Base-by-base conservation (phyloP, 37 sponge, comb jelly and placozoan species). In the Dysidea cf. avara region DNA sequence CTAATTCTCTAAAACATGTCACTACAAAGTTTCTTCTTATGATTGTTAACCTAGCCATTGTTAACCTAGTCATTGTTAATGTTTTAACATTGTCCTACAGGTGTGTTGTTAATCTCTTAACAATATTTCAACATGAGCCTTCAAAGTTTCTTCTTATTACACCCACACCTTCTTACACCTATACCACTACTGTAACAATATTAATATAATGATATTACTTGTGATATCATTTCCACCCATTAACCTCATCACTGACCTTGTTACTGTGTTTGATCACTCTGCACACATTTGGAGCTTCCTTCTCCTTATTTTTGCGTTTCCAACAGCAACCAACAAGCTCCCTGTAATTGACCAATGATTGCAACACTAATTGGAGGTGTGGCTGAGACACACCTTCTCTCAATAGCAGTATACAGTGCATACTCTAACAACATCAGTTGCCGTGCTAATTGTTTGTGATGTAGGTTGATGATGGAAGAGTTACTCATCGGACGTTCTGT, bases 381-480 rank as follows among this genome's bases (percentile, higher is more conserved):
- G 30, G 12, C 7, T 39, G 7, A 9, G 6, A 31, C 65, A 46
- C 24, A 86, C 86, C 63, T 66, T 70, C 90, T 74, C 53, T 76
- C 58, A 2, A 89, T 64, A 30, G 72, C 77, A 21, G 57, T 60
- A 69, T 83, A 89, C 62, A 79, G 56, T 0, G 86, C 75, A 75
- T 80, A 89, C 75, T 84, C 81, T 55, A 89, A 66, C n/a, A 89
- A 59, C n/a, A 86, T 89, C 39, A 89, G 57, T 49, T 89, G 90
- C 72, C 84, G 74, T 0, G 90, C 81, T 0, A 89, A 40, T n/a
- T n/a, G n/a, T n/a, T n/a, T n/a, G n/a, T n/a, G n/a, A n/a, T n/a
- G n/a, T n/a, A n/a, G 69, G 69, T 9, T 68, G 48, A 32, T 25
- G 46, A 5, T 51, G 1, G 2, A 68, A 22, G 47, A 68, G 30